Evolutionary conservation across 2,888 invertebrate species (phyloP).

Genomic region (Thyatira batis): DNA sequence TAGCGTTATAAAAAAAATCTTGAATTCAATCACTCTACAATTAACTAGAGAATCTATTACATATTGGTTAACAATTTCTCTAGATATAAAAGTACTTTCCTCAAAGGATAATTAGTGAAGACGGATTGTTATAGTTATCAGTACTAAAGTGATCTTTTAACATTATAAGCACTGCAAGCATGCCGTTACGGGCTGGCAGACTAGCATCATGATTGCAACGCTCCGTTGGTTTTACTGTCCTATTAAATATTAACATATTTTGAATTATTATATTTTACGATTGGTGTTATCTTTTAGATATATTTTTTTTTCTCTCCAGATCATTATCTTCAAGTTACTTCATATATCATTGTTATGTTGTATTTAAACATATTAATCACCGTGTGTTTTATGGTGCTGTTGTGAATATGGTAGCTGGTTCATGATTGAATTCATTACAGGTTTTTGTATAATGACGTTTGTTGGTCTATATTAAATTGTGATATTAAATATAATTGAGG

Average conservation of each 20-base stretch:
- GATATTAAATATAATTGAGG: too few species aligned
- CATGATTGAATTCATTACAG: background rate
- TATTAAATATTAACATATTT: slow-evolving; percentile 61
- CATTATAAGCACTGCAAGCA: slow-evolving; percentile 46
- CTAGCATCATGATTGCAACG: slow-evolving; percentile 64
- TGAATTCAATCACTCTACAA: too few species aligned
- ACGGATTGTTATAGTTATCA: slow-evolving; percentile 16
- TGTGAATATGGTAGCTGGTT: background rate
- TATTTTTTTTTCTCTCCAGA: slow-evolving; percentile 19
- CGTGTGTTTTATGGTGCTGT: background rate
- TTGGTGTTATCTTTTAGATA: slow-evolving; percentile 6
- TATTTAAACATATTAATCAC: slow-evolving; percentile 11
- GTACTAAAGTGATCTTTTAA: slow-evolving; percentile 43
- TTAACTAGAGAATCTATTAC: background rate
- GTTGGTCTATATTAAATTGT: too few species aligned
- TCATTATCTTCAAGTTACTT: slow-evolving; percentile 11
- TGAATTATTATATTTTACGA: slow-evolving; percentile 34
- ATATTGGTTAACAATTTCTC: background rate
- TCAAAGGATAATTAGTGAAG: slow-evolving; percentile 17
- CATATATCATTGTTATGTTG: slow-evolving; percentile 13
- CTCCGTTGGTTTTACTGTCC: slow-evolving; percentile 70
- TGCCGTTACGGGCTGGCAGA: slow-evolving; percentile 64
- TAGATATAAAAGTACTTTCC: slow-evolving; percentile 11
- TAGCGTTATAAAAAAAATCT: too few species aligned
- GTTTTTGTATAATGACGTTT: background rate